phyloP scores from a whole-genome alignment of 1,140 invertebrate species.

The Sycophila sp. region DNA sequence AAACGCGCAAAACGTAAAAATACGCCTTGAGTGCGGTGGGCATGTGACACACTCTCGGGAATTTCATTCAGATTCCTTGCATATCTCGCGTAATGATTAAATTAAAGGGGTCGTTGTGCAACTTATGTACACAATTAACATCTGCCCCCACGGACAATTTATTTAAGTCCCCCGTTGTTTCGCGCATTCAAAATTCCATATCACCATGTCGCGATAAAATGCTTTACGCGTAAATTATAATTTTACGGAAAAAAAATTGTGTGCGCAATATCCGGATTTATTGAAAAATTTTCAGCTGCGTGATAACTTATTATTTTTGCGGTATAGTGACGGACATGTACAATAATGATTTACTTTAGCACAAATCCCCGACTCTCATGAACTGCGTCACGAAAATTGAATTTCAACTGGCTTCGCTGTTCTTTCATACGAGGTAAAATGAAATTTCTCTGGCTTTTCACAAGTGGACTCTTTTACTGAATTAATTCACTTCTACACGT shows the following conservation, averaged over 20 bases:
- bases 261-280: too few relatives aligned
- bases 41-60: slow-evolving; percentile 48
- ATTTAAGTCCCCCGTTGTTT: too few relatives aligned
- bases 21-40: slow-evolving; percentile 45
- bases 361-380: not conserved
- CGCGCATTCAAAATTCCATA: too few relatives aligned
- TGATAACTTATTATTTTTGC: slow-evolving; percentile 44
- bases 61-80: too few relatives aligned
- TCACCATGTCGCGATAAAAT: too few relatives aligned
- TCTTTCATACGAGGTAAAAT: not conserved
- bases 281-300: too few relatives aligned
- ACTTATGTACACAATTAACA: too few relatives aligned
- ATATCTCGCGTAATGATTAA: too few relatives aligned
- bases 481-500: not conserved
- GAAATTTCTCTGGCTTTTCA: not conserved
- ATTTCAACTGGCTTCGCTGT: not conserved
- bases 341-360: slow-evolving; percentile 13
- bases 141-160: too few relatives aligned
- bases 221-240: too few relatives aligned
- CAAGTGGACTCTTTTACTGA: not conserved
- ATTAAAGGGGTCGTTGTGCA: too few relatives aligned
- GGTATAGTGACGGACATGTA: not conserved
- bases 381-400: slow-evolving; percentile 5
- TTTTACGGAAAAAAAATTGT: too few relatives aligned
- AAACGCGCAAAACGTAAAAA: slow-evolving; percentile 58